Base-by-base conservation (phyloP, 2,888 invertebrate genomes). In the Leucophora obtusa region DNA sequence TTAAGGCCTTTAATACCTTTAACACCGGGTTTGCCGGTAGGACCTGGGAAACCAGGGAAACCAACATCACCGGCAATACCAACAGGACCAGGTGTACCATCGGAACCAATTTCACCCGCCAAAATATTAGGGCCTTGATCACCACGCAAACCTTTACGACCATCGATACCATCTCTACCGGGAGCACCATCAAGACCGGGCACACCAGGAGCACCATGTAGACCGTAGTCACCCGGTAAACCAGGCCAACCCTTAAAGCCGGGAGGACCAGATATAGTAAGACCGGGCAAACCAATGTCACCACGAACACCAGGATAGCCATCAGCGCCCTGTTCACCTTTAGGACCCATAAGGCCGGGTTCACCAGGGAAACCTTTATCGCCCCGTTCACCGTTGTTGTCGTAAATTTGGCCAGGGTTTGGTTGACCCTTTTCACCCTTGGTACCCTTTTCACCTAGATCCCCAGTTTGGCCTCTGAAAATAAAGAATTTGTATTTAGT, bases 171-270 rank as follows among this genome's bases (percentile, higher is more conserved):
- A 35, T 85, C 84, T 0, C 54, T 0, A 2, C 94, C 86, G 84
- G 88, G 56, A 85, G 88, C 59, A 91, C 94, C 84, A 83, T 85
- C 79, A 43, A 82, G 47, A 83, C 93, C 94, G 74, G 90, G 88
- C 10, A 86, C 85, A 38, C 96, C 96, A 6, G 92, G 89, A 4
- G 89, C 87, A 60, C 96, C 96, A 47, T 89, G 91, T 0, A 92
- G 92, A 15, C 96, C 94, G 50, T 89, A 87, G 76, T 92, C 92
- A 51, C 96, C 96, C 24, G 91, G 92, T 59, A 92, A 89, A 38
- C 96, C 96, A 1, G 91, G 90, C 82, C 92, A 92, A 4, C 96
- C 96, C 88, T 94, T 94, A 10, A 91, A 87, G 15, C 96, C 96
- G 33, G 89, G 84, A 0, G 91, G 89, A 21, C 95, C 95, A 11